Evolutionary conservation across 2,113 vertebrate species (phyloP).

Genomic region (Pollachius pollachius): DNA sequence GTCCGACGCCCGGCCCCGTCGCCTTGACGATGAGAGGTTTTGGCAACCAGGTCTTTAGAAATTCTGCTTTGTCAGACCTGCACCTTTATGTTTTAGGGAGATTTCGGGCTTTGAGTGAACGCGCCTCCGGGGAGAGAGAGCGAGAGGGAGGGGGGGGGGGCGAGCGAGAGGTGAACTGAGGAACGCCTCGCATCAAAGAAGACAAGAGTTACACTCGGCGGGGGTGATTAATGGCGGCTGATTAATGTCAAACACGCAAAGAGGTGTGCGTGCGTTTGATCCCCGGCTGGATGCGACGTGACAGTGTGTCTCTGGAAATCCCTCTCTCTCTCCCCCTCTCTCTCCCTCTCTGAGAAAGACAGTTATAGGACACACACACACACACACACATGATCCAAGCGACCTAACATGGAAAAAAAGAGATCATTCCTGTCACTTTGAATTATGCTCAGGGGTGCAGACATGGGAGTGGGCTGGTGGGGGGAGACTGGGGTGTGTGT

Average conservation of each 20-base stretch:
- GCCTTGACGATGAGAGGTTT: slow-evolving; percentile 31
- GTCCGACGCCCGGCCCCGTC: too few species aligned
- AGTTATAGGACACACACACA: background rate
- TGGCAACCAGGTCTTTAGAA: slow-evolving; percentile 31
- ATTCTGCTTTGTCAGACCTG: slow-evolving; percentile 40
- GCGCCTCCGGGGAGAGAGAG: slow-evolving; percentile 28
- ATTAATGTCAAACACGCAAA: slow-evolving; percentile 49
- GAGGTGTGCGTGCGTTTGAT: slow-evolving; percentile 21
- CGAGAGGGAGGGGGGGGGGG: too few species aligned
- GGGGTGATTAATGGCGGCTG: slow-evolving; percentile 45
- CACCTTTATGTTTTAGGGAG: slow-evolving; percentile 42
- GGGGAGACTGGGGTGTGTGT: background rate
- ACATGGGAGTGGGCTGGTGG: background rate
- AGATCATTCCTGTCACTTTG: slow-evolving; percentile 11
- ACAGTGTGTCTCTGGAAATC: slow-evolving; percentile 46
- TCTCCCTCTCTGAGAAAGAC: background rate
- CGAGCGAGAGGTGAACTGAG: background rate
- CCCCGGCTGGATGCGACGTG: slow-evolving; percentile 40
- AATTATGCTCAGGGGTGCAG: background rate
- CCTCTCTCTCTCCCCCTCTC: background rate
- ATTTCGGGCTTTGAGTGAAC: slow-evolving; percentile 42
- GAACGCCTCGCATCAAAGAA: slow-evolving; percentile 47
- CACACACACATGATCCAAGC: background rate
- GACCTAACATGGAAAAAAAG: slow-evolving; percentile 5
- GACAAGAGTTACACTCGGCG: slow-evolving; percentile 32